Evolutionary conservation across 2,113 vertebrate genomes (phyloP).

Genomic region (Phalacrocorax carbo): DNA sequence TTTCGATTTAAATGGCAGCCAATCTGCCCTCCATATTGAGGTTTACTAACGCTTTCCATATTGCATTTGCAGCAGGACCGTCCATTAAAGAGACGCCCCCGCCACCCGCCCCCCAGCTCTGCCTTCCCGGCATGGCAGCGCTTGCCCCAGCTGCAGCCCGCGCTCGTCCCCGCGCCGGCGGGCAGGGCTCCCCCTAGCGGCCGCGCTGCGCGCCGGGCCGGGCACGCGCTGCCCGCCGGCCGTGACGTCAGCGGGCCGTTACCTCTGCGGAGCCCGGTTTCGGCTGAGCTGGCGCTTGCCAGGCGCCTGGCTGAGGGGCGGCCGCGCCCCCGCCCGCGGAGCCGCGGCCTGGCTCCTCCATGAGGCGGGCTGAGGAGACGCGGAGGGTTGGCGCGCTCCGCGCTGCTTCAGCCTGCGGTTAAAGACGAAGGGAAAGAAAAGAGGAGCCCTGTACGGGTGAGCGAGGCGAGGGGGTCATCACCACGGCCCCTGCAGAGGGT

Average conservation of each 20-base stretch:
- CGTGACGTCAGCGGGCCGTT: too few relatives aligned
- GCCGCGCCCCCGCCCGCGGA: accelerated
- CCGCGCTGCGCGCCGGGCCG: background rate
- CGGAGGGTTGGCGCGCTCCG: accelerated
- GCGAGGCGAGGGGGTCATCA: accelerated
- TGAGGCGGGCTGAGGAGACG: background rate
- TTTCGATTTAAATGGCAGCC: background rate
- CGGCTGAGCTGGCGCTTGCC: too few relatives aligned
- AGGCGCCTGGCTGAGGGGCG: accelerated
- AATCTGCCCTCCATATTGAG: background rate
- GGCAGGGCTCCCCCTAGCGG: background rate
- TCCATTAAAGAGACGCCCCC: background rate
- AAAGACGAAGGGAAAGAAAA: accelerated
- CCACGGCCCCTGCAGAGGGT: accelerated
- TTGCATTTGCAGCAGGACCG: background rate
- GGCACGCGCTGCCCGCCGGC: background rate
- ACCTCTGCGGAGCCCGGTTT: too few relatives aligned
- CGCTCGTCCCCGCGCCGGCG: background rate
- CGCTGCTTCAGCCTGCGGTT: accelerated
- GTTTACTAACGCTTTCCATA: slow-evolving; percentile 11
- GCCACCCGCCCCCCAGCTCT: too few relatives aligned
- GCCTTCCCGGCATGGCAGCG: background rate
- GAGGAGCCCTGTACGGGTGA: accelerated
- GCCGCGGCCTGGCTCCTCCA: accelerated
- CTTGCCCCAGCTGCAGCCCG: too few relatives aligned